Evolutionary conservation across 30 jellyfish, hydroid and myxozoan species (phyloP).

Genomic region (Chironex yamaguchii): DNA sequence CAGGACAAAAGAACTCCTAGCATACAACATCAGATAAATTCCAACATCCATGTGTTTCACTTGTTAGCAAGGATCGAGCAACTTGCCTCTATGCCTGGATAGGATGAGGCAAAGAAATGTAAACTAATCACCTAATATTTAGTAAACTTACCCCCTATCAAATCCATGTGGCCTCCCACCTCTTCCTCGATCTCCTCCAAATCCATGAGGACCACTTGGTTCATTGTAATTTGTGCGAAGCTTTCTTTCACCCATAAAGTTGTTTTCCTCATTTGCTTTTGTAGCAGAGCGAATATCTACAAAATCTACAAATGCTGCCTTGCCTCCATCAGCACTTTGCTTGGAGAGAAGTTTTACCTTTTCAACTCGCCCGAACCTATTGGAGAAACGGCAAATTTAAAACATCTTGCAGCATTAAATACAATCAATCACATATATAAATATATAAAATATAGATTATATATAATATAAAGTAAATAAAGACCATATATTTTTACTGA

Average conservation of each 20-base stretch:
- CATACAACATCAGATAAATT: too few relatives aligned
- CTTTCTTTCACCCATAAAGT: constrained; percentile 94
- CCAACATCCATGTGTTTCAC: too few relatives aligned
- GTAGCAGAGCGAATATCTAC: constrained; percentile 99
- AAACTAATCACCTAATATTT: not conserved
- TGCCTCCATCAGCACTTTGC: constrained; percentile 98
- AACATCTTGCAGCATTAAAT: not conserved
- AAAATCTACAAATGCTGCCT: constrained; percentile 99
- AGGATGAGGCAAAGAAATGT: too few relatives aligned
- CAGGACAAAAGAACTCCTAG: too few relatives aligned
- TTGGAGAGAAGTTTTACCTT: constrained; percentile 94
- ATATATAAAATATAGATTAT: too few relatives aligned
- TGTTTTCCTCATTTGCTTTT: constrained; percentile 96
- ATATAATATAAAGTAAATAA: too few relatives aligned
- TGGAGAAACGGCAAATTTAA: too few relatives aligned
- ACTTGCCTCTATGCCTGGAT: too few relatives aligned
- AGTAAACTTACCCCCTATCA: constrained; percentile 97
- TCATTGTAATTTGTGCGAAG: constrained; percentile 96
- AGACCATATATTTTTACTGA: too few relatives aligned
- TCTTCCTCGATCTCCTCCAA: constrained; percentile 75
- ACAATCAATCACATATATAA: not conserved
- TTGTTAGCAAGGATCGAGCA: too few relatives aligned
- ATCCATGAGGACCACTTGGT: constrained; percentile 86
- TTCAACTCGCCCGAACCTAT: constrained; percentile 98
- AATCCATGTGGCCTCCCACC: constrained; percentile 86